phyloP scores from a whole-genome alignment of 2,797 vertebrate genomes.

The Pipistrellus pygmaeus region DNA sequence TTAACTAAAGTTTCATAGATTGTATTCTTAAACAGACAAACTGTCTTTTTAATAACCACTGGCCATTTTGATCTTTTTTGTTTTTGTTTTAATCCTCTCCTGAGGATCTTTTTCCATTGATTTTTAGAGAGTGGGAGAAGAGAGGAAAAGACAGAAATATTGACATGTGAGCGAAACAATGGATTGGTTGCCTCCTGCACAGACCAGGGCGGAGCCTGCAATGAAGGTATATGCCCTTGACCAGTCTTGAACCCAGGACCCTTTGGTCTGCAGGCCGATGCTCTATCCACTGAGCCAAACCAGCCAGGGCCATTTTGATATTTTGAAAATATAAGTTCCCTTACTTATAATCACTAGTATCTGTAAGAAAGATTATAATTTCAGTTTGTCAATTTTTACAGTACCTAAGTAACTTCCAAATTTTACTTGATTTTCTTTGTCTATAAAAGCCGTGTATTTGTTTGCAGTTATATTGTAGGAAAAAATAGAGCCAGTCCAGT shows the following conservation, averaged over 20 bases:
- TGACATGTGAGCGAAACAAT: no score
- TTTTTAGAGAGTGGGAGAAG: no score
- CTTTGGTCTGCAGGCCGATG: no score
- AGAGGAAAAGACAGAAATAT: no score
- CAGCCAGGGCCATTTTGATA: not conserved
- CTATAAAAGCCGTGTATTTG: constrained; percentile 89
- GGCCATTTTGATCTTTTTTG: not conserved
- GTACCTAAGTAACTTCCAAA: constrained; percentile 97
- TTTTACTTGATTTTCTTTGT: constrained; percentile 90
- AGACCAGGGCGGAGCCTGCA: no score
- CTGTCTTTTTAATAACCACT: not conserved
- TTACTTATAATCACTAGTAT: constrained; percentile 4
- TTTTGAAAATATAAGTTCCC: constrained; percentile 9
- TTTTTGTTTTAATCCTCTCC: no score
- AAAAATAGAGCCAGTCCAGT: constrained; percentile 97
- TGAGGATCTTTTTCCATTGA: no score
- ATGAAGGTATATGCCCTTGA: no score
- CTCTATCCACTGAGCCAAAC: no score
- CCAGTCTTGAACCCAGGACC: no score
- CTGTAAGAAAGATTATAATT: not conserved
- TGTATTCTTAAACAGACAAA: not conserved
- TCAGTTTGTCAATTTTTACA: constrained; percentile 34
- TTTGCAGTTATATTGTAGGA: constrained; percentile 92
- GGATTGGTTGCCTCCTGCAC: no score
- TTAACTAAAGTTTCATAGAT: not conserved